phyloP scores from a whole-genome alignment of 1,140 invertebrate species.

The Bombus fervidus region DNA sequence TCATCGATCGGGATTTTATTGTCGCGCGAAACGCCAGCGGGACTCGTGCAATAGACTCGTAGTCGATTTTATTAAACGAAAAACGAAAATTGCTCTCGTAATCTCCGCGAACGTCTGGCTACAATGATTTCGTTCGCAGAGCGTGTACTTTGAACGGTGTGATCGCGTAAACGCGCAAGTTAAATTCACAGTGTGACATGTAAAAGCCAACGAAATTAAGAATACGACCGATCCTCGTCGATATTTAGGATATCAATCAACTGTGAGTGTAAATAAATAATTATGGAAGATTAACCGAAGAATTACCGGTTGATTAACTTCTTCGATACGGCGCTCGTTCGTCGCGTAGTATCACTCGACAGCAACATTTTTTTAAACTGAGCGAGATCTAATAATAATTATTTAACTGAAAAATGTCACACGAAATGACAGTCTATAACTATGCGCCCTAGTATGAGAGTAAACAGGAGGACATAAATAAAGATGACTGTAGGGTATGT shows the following conservation, averaged over 20 bases:
- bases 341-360: too few species aligned
- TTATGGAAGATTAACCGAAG: too few species aligned
- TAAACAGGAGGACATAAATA: too few species aligned
- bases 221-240: not conserved
- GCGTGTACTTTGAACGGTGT: not conserved
- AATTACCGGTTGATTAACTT: too few species aligned
- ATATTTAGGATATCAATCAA: not conserved
- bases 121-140: not conserved
- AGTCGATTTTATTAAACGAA: conserved; percentile 29
- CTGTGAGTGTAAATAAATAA: not conserved
- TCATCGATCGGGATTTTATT: conserved; percentile 21
- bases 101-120: not conserved
- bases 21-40: not conserved
- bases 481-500: too few species aligned
- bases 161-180: not conserved
- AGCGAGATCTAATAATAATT: too few species aligned
- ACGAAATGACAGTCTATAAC: too few species aligned
- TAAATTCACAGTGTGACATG: not conserved
- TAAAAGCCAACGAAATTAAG: not conserved
- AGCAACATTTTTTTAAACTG: too few species aligned
- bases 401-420: too few species aligned
- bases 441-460: too few species aligned
- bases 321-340: too few species aligned
- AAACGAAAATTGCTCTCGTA: conserved; percentile 5
- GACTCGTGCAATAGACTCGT: not conserved